Percentiles rank a stretch among this genome's conserved stretches.
Conservation (phyloP, 2,797 vertebrate genomes). For the Tamandua tetradactyla region DNA sequence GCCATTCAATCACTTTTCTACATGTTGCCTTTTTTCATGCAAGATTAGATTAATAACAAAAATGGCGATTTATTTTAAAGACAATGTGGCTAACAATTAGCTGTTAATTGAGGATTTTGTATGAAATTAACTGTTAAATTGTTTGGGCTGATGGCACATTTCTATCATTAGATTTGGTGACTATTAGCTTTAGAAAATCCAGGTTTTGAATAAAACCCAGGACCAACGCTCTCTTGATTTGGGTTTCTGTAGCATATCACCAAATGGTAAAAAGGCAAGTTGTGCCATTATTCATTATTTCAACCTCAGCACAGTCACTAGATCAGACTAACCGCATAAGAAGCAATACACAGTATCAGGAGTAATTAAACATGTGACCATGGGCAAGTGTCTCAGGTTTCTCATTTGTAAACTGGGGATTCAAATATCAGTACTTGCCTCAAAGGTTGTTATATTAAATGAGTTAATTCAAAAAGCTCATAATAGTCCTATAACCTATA, state of each 20-base stretch:
- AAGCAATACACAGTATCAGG: not conserved
- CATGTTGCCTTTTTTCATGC: not conserved
- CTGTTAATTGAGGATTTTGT: not conserved
- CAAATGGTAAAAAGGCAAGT: not conserved
- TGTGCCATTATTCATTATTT: not conserved
- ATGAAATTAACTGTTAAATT: not conserved
- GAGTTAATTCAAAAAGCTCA: not conserved
- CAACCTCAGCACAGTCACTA: not conserved
- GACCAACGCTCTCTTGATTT: not conserved
- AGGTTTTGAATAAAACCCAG: constrained; percentile 12
- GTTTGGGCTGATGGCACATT: not conserved
- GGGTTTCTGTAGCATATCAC: not conserved
- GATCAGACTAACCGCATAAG: not conserved
- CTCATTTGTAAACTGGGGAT: not conserved
- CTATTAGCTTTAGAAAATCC: not conserved
- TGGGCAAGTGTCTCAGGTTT: not conserved
- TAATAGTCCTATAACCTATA: not conserved
- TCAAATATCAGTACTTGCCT: not conserved
- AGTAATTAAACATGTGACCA: not conserved
- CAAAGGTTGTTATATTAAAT: not conserved
- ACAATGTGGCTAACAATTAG: not conserved
- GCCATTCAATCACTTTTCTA: not conserved
- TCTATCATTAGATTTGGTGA: not conserved
- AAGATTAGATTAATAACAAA: constrained; percentile 14
- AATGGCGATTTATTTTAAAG: constrained; percentile 21